Base-by-base conservation (phyloP, 1,140 invertebrate genomes). In the Planococcus citri region DNA sequence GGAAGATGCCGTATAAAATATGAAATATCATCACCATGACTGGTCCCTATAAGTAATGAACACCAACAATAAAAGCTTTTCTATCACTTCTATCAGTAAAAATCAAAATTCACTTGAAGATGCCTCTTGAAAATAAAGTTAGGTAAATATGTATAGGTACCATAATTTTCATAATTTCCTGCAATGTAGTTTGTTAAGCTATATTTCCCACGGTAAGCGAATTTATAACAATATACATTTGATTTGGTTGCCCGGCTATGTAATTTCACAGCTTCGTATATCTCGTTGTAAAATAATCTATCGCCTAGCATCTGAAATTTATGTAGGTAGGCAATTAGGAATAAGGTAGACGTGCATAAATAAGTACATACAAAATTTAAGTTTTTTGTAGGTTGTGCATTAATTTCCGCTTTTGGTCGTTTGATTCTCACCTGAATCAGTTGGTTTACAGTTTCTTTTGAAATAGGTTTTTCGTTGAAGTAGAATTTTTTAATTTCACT, bases 211-310 rank as follows among this genome's bases (percentile, higher is more conserved):
- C 70, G 51, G 17, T 74, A 74, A 10, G 14, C 68, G 68, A 76
- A 75, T 14, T 73, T 57, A 37, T 74, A 75, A 27, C 75, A 73
- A 68, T 73, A 76, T 0, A 75, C 74, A 2, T 74, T 73, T 29
- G 71, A 70, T 14, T 68, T 71, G 27, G 64, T 72, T 1, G 60
- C 38, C 6, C 38, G 25, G 0, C 74, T 73, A 33, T 73, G 71
- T 0, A 75, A 60, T 51, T 68, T 69, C 8, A 70, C 72, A 8
- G 74, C 70, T 68, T 73, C 51, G 57, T 72, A 70, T 10, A 71
- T 72, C 22, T 73, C 75, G 0, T 72, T 71, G 25, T 71, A 58
- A 69, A 74, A 75, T n/a, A 73, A 27, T 58, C 75, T 71, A 68
- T 76, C 75, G 14, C 74, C 68, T 0, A 74, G 68, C 69, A 75